These are phyloP conservation scores for Syrphus vitripennis DNA, from an alignment of 2,888 invertebrate genomes.

Conservation along the genomic window DNA sequence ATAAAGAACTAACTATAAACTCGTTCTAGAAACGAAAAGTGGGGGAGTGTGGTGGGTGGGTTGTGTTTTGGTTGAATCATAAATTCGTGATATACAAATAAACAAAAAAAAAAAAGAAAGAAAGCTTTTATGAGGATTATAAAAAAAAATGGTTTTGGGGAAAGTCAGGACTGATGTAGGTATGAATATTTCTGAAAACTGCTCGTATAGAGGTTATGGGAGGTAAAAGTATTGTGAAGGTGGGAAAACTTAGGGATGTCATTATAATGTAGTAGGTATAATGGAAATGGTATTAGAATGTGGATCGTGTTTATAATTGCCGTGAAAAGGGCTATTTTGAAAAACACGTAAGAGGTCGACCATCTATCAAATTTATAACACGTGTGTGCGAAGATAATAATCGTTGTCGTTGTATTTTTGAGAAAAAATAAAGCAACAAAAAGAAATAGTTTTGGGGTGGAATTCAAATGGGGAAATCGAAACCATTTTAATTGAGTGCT, in stretches of 20 bases:
- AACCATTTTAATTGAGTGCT: too few relatives aligned
- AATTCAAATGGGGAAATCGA: too few relatives aligned
- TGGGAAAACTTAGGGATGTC: slow-evolving; percentile 3
- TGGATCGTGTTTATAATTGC: slow-evolving; percentile 33
- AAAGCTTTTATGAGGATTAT: slow-evolving; percentile 37
- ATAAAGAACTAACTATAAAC: background rate
- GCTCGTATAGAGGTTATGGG: background rate
- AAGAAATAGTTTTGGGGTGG: too few relatives aligned
- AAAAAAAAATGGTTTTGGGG: slow-evolving; percentile 32
- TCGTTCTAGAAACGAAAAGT: background rate
- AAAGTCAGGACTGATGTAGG: background rate
- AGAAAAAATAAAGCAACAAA: background rate
- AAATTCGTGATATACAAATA: slow-evolving; percentile 39
- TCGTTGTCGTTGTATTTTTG: background rate
- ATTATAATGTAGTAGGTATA: background rate
- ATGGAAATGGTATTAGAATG: slow-evolving; percentile 14
- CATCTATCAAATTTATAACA: background rate
- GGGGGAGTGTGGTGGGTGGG: slow-evolving; percentile 9
- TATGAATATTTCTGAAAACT: background rate
- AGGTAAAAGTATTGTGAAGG: background rate
- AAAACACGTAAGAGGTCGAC: slow-evolving; percentile 19
- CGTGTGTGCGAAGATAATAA: background rate
- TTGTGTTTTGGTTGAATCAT: slow-evolving; percentile 32
- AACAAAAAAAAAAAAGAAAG: slow-evolving; percentile 13
- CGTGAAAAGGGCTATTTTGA: background rate